Percentiles rank a stretch among this genome's conserved stretches.
Conservation (phyloP, 2,797 vertebrate genomes). For the Picus viridis region DNA sequence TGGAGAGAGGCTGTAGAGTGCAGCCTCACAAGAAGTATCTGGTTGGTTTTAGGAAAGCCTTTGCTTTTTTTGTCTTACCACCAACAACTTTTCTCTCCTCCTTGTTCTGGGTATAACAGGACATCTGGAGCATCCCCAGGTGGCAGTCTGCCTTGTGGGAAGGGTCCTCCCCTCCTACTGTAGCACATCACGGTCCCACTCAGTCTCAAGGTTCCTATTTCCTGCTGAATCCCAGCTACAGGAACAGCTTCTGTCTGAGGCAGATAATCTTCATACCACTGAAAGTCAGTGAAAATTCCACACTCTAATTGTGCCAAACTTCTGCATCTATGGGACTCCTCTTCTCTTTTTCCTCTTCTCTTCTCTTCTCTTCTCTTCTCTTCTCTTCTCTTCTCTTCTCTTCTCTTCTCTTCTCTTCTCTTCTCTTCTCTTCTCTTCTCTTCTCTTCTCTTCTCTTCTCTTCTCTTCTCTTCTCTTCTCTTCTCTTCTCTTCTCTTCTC, state of each 20-base stretch:
- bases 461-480: too few species aligned
- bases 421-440: too few species aligned
- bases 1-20: neutral
- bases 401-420: too few species aligned
- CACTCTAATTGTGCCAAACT: neutral
- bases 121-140: neutral
- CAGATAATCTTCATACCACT: neutral
- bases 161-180: neutral
- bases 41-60: neutral
- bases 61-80: neutral
- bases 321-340: too few species aligned
- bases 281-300: neutral
- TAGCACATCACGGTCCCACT: neutral
- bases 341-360: too few species aligned
- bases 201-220: neutral
- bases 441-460: too few species aligned
- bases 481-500: too few species aligned
- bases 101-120: neutral
- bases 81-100: neutral
- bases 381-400: rapidly evolving
- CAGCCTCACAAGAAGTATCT: neutral
- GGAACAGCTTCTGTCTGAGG: neutral
- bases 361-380: too few species aligned
- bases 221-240: neutral
- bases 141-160: neutral